These are phyloP conservation scores for Xenopus petersii DNA, from an alignment of 2,797 vertebrate genomes.

Conservation along the genomic window DNA sequence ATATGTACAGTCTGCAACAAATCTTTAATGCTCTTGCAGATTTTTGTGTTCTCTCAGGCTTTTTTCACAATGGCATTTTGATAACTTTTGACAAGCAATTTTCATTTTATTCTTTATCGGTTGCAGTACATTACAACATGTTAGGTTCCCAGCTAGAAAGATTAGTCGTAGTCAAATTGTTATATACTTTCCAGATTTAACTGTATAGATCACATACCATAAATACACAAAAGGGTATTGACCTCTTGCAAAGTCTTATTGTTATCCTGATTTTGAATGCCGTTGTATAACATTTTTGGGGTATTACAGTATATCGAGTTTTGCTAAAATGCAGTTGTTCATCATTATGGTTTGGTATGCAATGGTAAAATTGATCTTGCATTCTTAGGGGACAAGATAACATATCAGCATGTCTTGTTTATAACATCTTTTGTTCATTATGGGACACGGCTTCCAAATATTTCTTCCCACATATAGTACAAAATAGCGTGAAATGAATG, in stretches of 20 bases:
- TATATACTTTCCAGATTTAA: conserved; percentile 44
- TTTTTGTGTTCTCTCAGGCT: conserved; percentile 41
- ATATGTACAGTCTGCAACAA: conserved; percentile 36
- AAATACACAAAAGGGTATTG: conserved; percentile 20
- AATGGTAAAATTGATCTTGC: conserved; percentile 31
- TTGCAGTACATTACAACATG: conserved; percentile 41
- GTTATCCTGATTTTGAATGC: conserved; percentile 38
- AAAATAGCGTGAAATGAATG: conserved; percentile 7
- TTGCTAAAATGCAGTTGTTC: conserved; percentile 26
- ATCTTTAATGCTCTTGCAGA: conserved; percentile 28
- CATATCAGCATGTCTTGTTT: conserved; percentile 38
- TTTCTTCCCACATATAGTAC: conserved; percentile 37
- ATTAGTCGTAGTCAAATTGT: conserved; percentile 31
- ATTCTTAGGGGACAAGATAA: conserved; percentile 46
- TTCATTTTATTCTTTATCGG: conserved; percentile 45
- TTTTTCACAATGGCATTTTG: conserved; percentile 47
- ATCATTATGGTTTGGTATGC: conserved; percentile 28
- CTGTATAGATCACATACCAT: conserved; percentile 45
- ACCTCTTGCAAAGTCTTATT: conserved; percentile 31
- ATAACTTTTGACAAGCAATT: conserved; percentile 49
- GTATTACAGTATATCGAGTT: conserved; percentile 24
- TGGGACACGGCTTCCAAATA: conserved; percentile 25
- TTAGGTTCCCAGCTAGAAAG: conserved; percentile 36
- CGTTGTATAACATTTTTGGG: conserved; percentile 31
- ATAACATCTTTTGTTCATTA: conserved; percentile 46